These are phyloP conservation scores for Pholis gunnellus DNA, from an alignment of 2,113 vertebrate species.

Conservation along the genomic window DNA sequence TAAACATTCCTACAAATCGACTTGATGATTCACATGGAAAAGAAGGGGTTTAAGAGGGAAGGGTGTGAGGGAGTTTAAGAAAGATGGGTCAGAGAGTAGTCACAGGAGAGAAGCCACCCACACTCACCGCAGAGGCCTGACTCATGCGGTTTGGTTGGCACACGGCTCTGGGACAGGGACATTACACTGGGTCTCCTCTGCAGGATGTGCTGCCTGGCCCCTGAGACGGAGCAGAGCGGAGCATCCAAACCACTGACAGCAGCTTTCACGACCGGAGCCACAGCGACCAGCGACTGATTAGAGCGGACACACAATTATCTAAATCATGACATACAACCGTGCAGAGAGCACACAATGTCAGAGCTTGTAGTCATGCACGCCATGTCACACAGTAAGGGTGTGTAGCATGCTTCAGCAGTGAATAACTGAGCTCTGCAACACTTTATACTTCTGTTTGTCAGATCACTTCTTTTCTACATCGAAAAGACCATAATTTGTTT, in stretches of 20 bases:
- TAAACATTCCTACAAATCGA: slow-evolving; percentile 45
- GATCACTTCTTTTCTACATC: neutral
- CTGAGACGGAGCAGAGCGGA: slow-evolving; percentile 15
- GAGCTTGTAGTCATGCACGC: slow-evolving; percentile 17
- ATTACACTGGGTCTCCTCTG: slow-evolving; percentile 48
- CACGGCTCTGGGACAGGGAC: slow-evolving; percentile 49
- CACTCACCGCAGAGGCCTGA: slow-evolving; percentile 75
- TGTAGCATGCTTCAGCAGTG: slow-evolving; percentile 48
- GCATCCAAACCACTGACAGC: slow-evolving; percentile 4
- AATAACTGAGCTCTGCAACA: slow-evolving; percentile 45
- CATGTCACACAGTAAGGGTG: slow-evolving; percentile 39
- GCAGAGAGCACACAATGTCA: slow-evolving; percentile 25
- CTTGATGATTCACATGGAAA: slow-evolving; percentile 70
- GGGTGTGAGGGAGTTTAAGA: slow-evolving; percentile 52
- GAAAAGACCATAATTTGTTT: neutral
- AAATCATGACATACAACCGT: slow-evolving; percentile 47
- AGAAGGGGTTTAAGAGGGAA: slow-evolving; percentile 42
- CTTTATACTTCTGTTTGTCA: neutral
- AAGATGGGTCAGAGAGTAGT: slow-evolving; percentile 74
- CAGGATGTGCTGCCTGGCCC: slow-evolving; percentile 34
- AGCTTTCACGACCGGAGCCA: slow-evolving; percentile 40
- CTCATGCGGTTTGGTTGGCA: slow-evolving; percentile 71
- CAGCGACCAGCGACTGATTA: slow-evolving; percentile 30
- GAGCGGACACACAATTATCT: slow-evolving; percentile 43
- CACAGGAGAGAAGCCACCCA: slow-evolving; percentile 73